Base-by-base conservation (phyloP, 2,888 invertebrate genomes). In the Drosophila maculinotata region DNA sequence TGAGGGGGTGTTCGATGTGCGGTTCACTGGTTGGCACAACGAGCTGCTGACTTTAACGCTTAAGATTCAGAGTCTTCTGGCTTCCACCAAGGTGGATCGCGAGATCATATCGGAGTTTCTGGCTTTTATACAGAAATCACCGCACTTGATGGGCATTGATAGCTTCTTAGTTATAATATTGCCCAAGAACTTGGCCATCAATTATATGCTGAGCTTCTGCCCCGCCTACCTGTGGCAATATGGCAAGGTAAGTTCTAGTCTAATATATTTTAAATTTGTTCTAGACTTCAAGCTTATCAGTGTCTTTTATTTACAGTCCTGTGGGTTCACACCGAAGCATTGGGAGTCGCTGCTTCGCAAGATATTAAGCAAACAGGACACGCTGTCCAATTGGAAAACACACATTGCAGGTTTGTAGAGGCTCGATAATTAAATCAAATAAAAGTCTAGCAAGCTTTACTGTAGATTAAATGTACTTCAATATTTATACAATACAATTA, bases 191-290 rank as follows among this genome's bases (percentile, higher is more conserved):
- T 91, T 94, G 88, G 92, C 93, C 41, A 91, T 93, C 1, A 89
- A 92, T 57, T 91, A 94, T 72, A 89, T 95, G 72, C 91, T 94
- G 26, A 93, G 94, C 28, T 92, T 92, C 56, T 94, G 93, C 72
- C 94, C 95, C 0, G 93, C 93, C 72, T 93, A 93, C 79, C 87
- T 95, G 26, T 90, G 94, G 70, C 93, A 94, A 57, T 95, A 94
- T 88, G 94, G 94, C 42, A 94, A 94, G 93, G 95, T 94, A 87
- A 87, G 68, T 41, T 26, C 2, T 12, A 7, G 3, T n/a, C 1
- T 41, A 14, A 10, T 23, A 9, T 1, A 25, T 7, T 15, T 20
- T 8, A 12, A n/a, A 41, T 38, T 35, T 1, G 30, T 10, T 17
- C 0, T 17, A 0, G 1, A 33, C 9, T 4, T 26, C n/a, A 39